Conservation (phyloP, 2,113 vertebrate species). For the Tachysurus vachellii region DNA sequence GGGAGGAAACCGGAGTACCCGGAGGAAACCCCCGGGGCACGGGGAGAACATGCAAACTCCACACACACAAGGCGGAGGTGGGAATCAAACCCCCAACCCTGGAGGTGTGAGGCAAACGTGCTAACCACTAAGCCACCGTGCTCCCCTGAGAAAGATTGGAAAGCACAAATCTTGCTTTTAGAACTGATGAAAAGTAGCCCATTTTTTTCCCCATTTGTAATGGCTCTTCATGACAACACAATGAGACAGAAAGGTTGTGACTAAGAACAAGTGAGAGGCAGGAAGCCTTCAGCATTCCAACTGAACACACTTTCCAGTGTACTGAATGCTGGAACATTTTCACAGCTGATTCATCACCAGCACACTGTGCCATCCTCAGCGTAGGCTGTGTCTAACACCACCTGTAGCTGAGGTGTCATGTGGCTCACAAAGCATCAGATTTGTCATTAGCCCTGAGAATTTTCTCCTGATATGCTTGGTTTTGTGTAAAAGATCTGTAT, state of each 20-base stretch:
- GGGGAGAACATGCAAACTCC: too few species aligned
- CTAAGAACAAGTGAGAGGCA: not conserved
- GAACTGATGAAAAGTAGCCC: not conserved
- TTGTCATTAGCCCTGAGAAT: not conserved
- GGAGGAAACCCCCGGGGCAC: too few species aligned
- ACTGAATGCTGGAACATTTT: not conserved
- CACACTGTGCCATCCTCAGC: not conserved
- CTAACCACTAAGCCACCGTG: too few species aligned
- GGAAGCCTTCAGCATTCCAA: not conserved
- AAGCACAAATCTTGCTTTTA: not conserved
- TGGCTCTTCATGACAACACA: not conserved
- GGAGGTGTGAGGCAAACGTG: too few species aligned
- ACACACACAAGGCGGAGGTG: too few species aligned
- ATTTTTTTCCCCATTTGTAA: not conserved
- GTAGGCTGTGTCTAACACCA: slow-evolving; percentile 4
- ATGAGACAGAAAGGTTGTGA: not conserved
- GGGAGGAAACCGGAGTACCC: too few species aligned
- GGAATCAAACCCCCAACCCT: too few species aligned
- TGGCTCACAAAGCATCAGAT: slow-evolving; percentile 5
- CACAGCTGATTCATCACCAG: slow-evolving; percentile 20
- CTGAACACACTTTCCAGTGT: not conserved
- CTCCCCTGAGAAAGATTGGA: not conserved
- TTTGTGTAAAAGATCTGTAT: not conserved
- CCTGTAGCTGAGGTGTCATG: slow-evolving; percentile 24
- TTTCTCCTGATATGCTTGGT: not conserved